Evolutionary conservation across 2,797 vertebrate genomes (phyloP), one percentile per base, ranked within the genome.

Genomic region (Gadopsis bispinosus): DNA sequence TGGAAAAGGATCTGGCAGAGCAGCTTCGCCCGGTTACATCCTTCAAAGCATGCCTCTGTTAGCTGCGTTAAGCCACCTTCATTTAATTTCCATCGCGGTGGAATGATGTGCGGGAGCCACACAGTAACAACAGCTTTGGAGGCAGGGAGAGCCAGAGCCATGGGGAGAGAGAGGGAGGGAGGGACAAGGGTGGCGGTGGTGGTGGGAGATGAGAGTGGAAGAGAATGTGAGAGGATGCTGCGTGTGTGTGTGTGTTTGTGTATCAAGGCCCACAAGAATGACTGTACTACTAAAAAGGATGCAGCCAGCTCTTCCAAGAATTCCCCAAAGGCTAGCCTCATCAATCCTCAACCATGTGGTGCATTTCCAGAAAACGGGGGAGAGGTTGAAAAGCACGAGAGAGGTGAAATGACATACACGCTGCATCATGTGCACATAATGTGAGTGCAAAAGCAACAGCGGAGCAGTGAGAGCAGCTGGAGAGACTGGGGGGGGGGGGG

Each of bases 51-150:
- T 90, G 93, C 89, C 92, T 92, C 80, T 91, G 90, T 92, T 91
- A 84, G 91, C 89, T 81, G 89, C 78, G 78, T 83, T 90, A 94
- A 92, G 92, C 90, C 91, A 94, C 93, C 94, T 94, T 94, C 92
- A 94, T 91, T 94, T 92, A 90, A 93, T 94, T 93, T 92, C 93
- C 93, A 94, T 91, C 81, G 86, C 84, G 65, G 85, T 88, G 94
- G 90, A 93, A 94, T 93, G 90, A 94, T 94, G 93, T 88, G 91
- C 89, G 47, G 86, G 92, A 93, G 91, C 86, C 83, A 83, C 83
- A 80, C 93, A 89, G 91, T 90, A 93, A 92, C 91, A 93, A 89
- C 94, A 89, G 93, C 92, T 93, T 88, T 91, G 85, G 91, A 91
- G 79, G 77, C 81, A 87, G 87, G 74, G 86, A 85, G 80, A 89